Conservation (phyloP, 2,888 invertebrate genomes). For the Lumbricus terrestris region DNA sequence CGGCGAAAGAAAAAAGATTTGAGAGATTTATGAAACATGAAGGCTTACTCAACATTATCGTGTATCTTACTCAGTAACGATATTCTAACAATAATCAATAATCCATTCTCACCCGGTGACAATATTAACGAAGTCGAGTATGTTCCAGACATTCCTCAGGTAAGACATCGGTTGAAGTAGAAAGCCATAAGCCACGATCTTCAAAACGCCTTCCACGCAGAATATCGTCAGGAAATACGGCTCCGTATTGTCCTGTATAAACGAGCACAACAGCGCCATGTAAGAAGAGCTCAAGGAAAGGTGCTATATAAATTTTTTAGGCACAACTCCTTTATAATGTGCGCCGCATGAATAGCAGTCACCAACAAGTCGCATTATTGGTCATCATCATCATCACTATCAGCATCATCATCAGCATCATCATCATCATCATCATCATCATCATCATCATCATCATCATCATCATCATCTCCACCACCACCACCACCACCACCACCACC, state of each 20-base stretch:
- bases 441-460: too few relatives aligned
- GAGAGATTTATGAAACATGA: too few relatives aligned
- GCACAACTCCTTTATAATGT: too few relatives aligned
- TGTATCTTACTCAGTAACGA: not conserved
- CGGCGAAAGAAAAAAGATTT: too few relatives aligned
- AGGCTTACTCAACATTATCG: not conserved
- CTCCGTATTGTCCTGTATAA: conserved; percentile 93
- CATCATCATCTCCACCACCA: too few relatives aligned
- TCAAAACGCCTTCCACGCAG: conserved; percentile 99
- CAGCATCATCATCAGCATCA: too few relatives aligned
- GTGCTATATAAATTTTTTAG: not conserved
- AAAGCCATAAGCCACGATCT: conserved; percentile 99
- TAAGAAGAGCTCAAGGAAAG: not conserved
- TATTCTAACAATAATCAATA: not conserved
- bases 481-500: too few relatives aligned
- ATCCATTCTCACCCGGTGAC: conserved; percentile 89
- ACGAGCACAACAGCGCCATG: not conserved
- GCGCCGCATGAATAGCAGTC: too few relatives aligned
- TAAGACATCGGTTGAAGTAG: conserved; percentile 98
- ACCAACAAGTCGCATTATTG: too few relatives aligned
- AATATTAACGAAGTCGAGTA: conserved; percentile 99
- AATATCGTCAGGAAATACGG: conserved; percentile 99
- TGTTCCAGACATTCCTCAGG: conserved; percentile 99
- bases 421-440: too few relatives aligned
- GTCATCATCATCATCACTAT: too few relatives aligned